These are phyloP conservation scores for Orthosia cruda DNA, from an alignment of 2,888 invertebrate species.

Conservation along the genomic window DNA sequence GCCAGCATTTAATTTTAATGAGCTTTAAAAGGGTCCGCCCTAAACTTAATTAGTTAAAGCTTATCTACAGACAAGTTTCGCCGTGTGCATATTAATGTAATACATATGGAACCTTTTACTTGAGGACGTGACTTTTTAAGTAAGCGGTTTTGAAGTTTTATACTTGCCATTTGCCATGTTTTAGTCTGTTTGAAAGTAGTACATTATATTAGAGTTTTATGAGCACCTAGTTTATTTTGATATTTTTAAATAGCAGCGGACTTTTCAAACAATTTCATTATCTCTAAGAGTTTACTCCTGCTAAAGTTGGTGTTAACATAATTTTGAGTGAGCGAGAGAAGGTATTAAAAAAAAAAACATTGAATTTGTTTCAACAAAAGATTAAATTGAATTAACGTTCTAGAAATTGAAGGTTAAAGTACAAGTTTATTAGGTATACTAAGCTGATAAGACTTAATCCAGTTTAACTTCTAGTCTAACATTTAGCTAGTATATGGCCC, in stretches of 20 bases:
- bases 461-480: neutral
- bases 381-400: neutral
- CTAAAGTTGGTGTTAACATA: neutral
- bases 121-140: constrained; percentile 54
- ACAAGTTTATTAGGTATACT: neutral
- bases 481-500: neutral
- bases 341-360: too few species aligned
- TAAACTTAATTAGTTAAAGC: constrained; percentile 81
- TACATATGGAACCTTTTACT: constrained; percentile 43
- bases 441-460: neutral
- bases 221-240: neutral
- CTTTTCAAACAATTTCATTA: too few species aligned
- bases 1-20: constrained; percentile 80
- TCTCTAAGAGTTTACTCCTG: too few species aligned
- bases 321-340: too few species aligned
- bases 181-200: neutral
- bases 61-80: constrained; percentile 75
- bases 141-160: constrained; percentile 44
- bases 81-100: constrained; percentile 69
- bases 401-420: neutral
- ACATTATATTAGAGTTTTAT: neutral
- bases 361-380: too few species aligned
- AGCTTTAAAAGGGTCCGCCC: constrained; percentile 79
- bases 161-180: neutral
- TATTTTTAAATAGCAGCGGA: neutral